Conservation (phyloP, 1,140 invertebrate genomes). For the Drosophila orosa region DNA sequence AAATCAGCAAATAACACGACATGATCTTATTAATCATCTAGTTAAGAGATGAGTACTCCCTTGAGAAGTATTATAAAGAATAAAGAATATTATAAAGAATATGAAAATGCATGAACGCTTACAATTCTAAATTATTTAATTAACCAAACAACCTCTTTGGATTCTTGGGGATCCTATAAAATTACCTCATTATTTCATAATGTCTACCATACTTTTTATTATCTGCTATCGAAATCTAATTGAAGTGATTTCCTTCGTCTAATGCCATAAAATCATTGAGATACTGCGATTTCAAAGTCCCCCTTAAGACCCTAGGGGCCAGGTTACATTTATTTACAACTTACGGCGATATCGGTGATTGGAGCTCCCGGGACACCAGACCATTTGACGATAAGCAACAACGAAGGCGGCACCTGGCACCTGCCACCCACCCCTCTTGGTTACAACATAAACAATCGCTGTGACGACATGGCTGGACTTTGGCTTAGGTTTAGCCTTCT, state of each 20-base stretch:
- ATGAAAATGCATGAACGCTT: too few species aligned
- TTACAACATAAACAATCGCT: slow-evolving; percentile 40
- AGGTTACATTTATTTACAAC: slow-evolving; percentile 30
- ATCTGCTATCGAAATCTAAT: slow-evolving; percentile 19
- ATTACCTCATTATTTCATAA: not conserved
- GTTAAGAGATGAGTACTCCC: too few species aligned
- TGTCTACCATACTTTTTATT: not conserved
- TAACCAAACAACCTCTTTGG: too few species aligned
- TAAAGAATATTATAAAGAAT: not conserved
- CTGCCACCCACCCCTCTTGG: slow-evolving; percentile 18
- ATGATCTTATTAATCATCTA: not conserved
- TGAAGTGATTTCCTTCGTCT: slow-evolving; percentile 27
- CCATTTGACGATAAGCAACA: slow-evolving; percentile 22
- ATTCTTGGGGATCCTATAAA: too few species aligned
- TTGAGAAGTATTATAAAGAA: too few species aligned
- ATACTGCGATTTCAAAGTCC: slow-evolving; percentile 31
- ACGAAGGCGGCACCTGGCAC: not conserved
- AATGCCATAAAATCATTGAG: slow-evolving; percentile 16
- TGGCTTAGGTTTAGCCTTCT: slow-evolving; percentile 15
- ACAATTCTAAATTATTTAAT: too few species aligned
- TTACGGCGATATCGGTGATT: slow-evolving; percentile 15
- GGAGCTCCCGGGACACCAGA: slow-evolving; percentile 4
- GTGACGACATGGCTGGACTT: slow-evolving; percentile 42
- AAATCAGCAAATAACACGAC: not conserved
- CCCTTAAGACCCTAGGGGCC: not conserved